phyloP scores from a whole-genome alignment of 2,888 invertebrate genomes.

The Cephalotes varians region DNA sequence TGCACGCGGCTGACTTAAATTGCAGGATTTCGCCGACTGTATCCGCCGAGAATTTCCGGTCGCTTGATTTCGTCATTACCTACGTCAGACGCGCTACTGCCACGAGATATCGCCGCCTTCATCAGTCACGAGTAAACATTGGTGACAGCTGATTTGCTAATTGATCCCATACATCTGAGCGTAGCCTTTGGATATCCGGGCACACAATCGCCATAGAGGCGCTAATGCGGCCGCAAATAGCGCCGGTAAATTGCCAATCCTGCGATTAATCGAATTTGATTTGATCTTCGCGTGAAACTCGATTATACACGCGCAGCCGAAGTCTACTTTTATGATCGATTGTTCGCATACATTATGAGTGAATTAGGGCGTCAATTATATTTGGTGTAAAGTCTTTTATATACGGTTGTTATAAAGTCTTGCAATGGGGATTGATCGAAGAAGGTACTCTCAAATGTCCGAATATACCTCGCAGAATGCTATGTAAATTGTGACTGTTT shows the following conservation, averaged over 20 bases:
- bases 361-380: not conserved
- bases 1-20: not conserved
- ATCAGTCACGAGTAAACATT: conserved; percentile 75
- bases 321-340: conserved; percentile 54
- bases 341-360: conserved; percentile 5
- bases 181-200: conserved; percentile 62
- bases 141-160: conserved; percentile 77
- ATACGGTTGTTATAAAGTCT: not conserved
- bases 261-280: conserved; percentile 71
- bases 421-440: not conserved
- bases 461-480: not conserved
- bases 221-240: conserved; percentile 70
- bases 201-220: conserved; percentile 63
- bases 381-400: not conserved
- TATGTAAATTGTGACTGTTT: not conserved
- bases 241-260: conserved; percentile 72
- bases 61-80: conserved; percentile 16
- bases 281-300: conserved; percentile 66
- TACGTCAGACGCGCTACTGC: conserved; percentile 48
- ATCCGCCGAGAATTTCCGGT: conserved; percentile 23
- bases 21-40: not conserved
- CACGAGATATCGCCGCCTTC: conserved; percentile 73
- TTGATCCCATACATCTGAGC: conserved; percentile 73
- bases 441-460: not conserved
- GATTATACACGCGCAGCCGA: conserved; percentile 55